Evolutionary conservation across 2,888 invertebrate species (phyloP).

Genomic region (Sicus ferrugineus): DNA sequence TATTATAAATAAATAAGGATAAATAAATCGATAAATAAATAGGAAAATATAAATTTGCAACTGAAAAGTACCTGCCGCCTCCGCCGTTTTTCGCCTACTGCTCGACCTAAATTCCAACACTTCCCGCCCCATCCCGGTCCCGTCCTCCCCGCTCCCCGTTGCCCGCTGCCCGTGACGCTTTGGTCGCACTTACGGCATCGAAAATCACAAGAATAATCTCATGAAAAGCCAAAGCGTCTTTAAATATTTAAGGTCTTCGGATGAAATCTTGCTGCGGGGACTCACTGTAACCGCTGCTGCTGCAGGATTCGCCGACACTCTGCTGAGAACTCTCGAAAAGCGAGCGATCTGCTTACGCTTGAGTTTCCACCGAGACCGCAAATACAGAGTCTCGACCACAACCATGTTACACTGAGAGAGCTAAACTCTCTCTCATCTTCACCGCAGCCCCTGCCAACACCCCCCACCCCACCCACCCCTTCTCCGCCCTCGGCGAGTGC

Average conservation of each 20-base stretch:
- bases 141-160: neutral
- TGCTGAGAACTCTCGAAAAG: neutral
- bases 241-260: neutral
- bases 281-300: neutral
- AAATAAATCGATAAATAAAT: too few species aligned
- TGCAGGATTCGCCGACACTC: neutral
- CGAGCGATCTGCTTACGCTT: slow-evolving; percentile 19
- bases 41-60: too few species aligned
- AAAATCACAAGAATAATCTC: neutral
- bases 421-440: neutral
- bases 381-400: neutral
- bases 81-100: too few species aligned
- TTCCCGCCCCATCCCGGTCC: neutral
- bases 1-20: too few species aligned
- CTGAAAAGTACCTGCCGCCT: too few species aligned
- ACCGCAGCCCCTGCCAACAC: neutral
- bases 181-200: too few species aligned
- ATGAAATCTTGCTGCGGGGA: neutral
- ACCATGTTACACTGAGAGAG: neutral
- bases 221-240: neutral
- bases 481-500: too few species aligned
- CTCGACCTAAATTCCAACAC: too few species aligned
- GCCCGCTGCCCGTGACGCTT: too few species aligned
- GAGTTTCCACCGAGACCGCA: slow-evolving; percentile 7
- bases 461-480: neutral